Base-by-base conservation (phyloP, 2,888 invertebrate genomes). In the Polylopha cassiicola region DNA sequence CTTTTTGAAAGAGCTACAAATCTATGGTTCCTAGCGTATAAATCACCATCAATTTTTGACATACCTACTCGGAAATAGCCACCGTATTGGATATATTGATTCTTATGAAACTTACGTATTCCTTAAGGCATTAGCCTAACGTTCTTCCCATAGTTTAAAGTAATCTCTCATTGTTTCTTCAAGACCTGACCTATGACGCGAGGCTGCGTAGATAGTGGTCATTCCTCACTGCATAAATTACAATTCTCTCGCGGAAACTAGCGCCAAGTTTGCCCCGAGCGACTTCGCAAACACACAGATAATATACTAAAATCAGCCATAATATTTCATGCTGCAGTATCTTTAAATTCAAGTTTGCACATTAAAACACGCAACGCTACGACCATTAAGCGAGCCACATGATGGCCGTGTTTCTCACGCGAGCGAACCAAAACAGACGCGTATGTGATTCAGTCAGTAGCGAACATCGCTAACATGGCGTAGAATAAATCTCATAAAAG, bases 271-370 rank as follows among this genome's bases (percentile, higher is more conserved):
- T 56, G 69, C 69, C 62, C 46, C 50, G 46, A 67, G 71, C 65
- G 44, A 58, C 55, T 50, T 26, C 27, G 22, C 31, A 37, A 53
- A 58, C 61, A 60, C 58, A 61, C 50, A 55, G 68, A 66, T 72
- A 75, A 73, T 70, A 51, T 55, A 51, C 61, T 65, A 53, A 58
- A 65, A 64, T 62, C 60, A 63, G 56, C 55, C 52, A 50, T 54
- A 61, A 61, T 64, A 64, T 62, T 60, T 63, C 57, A 64, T 59
- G 48, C 36, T 39, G 51, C 46, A 49, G 49, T 48, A 57, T 58
- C 55, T 66, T 71, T 66, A 73, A 72, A 70, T 67, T 63, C 66
- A 55, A 59, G 58, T 65, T 67, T 65, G 56, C 59, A 63, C 64
- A 61, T 70, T 62, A 63, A 60, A 58, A 50, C 74, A 73, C 70